Percentiles rank a stretch among this genome's conserved stretches.
Evolutionary conservation across 2,797 vertebrate species (phyloP).

Genomic region (Petrocephalus sullivani): DNA sequence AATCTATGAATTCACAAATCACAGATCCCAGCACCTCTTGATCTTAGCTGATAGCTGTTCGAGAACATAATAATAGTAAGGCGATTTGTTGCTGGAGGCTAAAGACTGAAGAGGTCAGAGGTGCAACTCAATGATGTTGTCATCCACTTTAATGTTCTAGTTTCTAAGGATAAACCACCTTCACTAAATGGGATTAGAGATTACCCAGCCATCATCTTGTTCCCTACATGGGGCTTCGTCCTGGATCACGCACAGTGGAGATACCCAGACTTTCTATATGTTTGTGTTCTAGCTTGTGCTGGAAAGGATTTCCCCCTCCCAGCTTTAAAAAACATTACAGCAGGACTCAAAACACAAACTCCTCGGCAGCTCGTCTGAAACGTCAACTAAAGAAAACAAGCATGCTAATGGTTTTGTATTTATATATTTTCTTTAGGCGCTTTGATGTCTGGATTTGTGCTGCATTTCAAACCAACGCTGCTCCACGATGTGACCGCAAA

Average conservation of each 20-base stretch:
- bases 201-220: neutral
- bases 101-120: neutral
- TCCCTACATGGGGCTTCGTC: neutral
- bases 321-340: constrained; percentile 45
- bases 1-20: neutral
- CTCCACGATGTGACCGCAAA: constrained; percentile 41
- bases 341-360: constrained; percentile 54
- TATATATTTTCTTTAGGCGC: constrained; percentile 64
- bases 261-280: neutral
- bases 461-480: constrained; percentile 46
- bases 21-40: neutral
- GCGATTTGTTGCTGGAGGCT: neutral
- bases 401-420: constrained; percentile 64
- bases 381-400: constrained; percentile 68
- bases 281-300: constrained; percentile 9
- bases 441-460: constrained; percentile 57
- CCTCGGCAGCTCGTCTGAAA: constrained; percentile 57
- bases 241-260: neutral
- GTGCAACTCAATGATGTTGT: neutral
- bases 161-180: neutral
- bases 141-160: neutral
- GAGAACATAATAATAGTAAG: neutral
- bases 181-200: neutral
- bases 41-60: neutral
- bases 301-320: constrained; percentile 37